These are phyloP conservation scores for Poecilia latipinna DNA, from an alignment of 2,113 vertebrate species.

Conservation along the genomic window DNA sequence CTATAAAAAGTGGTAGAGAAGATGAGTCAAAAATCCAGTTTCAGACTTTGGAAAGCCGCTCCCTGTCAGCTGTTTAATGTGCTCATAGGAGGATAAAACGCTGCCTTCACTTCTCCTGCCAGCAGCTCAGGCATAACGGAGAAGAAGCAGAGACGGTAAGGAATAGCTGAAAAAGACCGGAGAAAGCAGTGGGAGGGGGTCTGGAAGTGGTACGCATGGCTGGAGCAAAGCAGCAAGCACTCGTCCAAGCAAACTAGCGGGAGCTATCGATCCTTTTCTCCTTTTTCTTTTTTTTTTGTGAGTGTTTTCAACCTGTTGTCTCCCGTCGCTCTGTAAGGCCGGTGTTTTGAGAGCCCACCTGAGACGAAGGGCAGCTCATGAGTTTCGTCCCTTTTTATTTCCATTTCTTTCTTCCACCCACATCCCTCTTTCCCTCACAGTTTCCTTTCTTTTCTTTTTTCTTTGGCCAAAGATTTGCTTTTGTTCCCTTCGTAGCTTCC, in stretches of 20 bases:
- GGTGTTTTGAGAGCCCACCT: slow-evolving; percentile 61
- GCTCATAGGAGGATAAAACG: slow-evolving; percentile 41
- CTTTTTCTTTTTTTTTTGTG: slow-evolving; percentile 18
- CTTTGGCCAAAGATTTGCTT: slow-evolving; percentile 2
- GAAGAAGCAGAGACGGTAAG: slow-evolving; percentile 2
- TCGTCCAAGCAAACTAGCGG: slow-evolving; percentile 56
- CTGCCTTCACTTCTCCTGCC: slow-evolving; percentile 36
- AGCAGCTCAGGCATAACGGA: slow-evolving; percentile 49
- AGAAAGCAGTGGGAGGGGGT: slow-evolving; percentile 21
- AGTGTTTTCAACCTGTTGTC: slow-evolving; percentile 45
- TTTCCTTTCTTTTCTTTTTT: slow-evolving; percentile 26
- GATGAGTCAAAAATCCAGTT: slow-evolving; percentile 38
- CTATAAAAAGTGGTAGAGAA: slow-evolving; percentile 13
- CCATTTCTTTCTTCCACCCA: slow-evolving; percentile 25
- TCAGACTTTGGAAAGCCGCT: slow-evolving; percentile 31
- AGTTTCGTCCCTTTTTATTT: slow-evolving; percentile 27
- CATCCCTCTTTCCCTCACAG: slow-evolving; percentile 5
- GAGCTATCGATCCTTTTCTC: slow-evolving; percentile 60
- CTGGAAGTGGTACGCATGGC: slow-evolving; percentile 17
- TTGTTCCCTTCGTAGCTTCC: slow-evolving; percentile 10
- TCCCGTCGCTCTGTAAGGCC: slow-evolving; percentile 40
- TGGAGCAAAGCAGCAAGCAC: slow-evolving; percentile 42
- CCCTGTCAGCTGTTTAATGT: slow-evolving; percentile 34
- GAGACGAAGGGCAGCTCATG: slow-evolving; percentile 41
- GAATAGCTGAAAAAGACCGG: slow-evolving; percentile 1